These are phyloP conservation scores for Taeniopygia guttata DNA, from an alignment of 2,797 vertebrate genomes.

Conservation along the genomic window DNA sequence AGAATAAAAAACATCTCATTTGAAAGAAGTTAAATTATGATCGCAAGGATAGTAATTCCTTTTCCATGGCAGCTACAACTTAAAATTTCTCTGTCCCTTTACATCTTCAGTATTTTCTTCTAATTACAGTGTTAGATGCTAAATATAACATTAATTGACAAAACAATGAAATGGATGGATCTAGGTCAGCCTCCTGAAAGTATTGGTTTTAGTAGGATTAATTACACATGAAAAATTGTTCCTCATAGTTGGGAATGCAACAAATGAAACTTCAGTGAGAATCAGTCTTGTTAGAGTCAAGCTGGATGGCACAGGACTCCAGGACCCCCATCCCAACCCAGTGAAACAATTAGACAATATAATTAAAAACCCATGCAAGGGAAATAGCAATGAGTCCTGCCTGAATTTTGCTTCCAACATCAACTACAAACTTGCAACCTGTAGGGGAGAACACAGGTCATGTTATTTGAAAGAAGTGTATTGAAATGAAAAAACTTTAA, in stretches of 20 bases:
- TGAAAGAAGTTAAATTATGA: neutral
- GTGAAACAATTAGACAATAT: neutral
- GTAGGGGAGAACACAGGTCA: neutral
- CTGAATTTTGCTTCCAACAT: neutral
- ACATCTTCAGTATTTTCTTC: neutral
- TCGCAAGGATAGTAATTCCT: neutral
- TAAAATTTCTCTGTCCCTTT: neutral
- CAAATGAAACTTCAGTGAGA: neutral
- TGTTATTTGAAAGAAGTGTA: neutral
- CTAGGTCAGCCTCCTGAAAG: neutral
- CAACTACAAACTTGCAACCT: neutral
- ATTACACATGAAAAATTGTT: neutral
- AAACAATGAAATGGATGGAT: slow-evolving; percentile 4
- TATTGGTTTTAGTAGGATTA: neutral
- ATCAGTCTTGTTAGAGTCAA: neutral
- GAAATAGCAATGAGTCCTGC: neutral
- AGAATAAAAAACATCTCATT: neutral
- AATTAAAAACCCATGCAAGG: neutral
- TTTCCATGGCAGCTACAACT: neutral
- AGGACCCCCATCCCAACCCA: neutral
- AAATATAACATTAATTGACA: slow-evolving; percentile 5
- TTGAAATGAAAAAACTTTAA: neutral
- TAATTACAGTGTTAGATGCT: neutral
- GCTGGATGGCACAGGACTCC: neutral
- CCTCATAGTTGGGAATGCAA: neutral